phyloP scores from a whole-genome alignment of 2,797 vertebrate genomes.

The Gambusia yucatana region DNA sequence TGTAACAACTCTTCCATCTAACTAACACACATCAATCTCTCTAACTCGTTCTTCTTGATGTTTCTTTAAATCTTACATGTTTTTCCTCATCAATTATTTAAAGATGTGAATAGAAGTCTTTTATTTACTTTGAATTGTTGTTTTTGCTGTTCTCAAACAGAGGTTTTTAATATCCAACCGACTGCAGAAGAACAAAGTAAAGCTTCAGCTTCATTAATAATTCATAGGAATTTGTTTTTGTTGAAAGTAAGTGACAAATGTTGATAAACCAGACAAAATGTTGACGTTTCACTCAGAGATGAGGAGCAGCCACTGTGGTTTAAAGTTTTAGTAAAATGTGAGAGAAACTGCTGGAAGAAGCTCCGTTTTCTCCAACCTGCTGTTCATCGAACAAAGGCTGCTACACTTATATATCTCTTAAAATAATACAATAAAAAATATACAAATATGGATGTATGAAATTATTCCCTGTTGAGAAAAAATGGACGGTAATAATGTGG shows the following conservation, averaged over 20 bases:
- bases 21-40: background rate
- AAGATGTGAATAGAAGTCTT: background rate
- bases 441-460: background rate
- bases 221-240: background rate
- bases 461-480: background rate
- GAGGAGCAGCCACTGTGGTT: background rate
- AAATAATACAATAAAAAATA: background rate
- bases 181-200: background rate
- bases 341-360: background rate
- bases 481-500: background rate
- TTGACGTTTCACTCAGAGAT: background rate
- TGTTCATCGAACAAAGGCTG: background rate
- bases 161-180: background rate
- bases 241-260: background rate
- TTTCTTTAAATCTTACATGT: background rate
- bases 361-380: background rate
- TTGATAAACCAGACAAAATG: background rate
- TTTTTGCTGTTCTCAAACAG: background rate
- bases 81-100: background rate
- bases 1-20: background rate
- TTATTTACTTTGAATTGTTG: background rate
- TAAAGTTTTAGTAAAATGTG: background rate
- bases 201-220: background rate
- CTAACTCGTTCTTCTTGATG: background rate
- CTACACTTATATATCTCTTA: background rate